phyloP scores from a whole-genome alignment of 2,113 vertebrate genomes.

The Hoplias malabaricus region DNA sequence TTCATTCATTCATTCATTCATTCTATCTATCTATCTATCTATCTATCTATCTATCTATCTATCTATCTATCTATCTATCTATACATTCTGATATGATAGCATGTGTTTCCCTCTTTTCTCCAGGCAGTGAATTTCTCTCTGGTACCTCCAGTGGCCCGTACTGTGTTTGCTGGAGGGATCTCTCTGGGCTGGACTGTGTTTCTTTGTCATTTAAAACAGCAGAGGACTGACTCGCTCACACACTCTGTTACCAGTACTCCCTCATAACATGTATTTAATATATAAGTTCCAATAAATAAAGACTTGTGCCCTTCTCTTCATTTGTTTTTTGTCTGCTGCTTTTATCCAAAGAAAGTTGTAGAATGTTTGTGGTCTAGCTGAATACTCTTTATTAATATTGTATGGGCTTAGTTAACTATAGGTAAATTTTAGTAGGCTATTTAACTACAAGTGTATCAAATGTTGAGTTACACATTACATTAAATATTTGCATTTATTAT shows the following conservation, averaged over 20 bases:
- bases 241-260: neutral
- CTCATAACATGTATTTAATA: neutral
- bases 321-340: neutral
- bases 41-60: neutral
- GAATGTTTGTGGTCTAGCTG: neutral
- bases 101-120: neutral
- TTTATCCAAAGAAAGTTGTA: too few species aligned
- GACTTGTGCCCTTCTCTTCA: neutral
- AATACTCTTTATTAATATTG: neutral
- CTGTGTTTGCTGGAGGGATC: slow-evolving; percentile 70
- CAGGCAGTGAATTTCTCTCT: slow-evolving; percentile 76
- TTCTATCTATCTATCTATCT: too few species aligned
- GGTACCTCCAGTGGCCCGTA: slow-evolving; percentile 73
- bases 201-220: slow-evolving; percentile 73
- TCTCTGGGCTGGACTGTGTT: slow-evolving; percentile 72
- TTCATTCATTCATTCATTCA: neutral
- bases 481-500: too few species aligned
- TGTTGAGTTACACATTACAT: too few species aligned
- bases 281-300: neutral
- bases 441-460: too few species aligned
- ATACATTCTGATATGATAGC: neutral
- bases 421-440: too few species aligned
- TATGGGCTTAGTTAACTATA: neutral
- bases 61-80: neutral
- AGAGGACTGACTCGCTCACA: slow-evolving; percentile 25